Conservation (phyloP, 2,888 invertebrate species). For the Cephus nigrinus region DNA sequence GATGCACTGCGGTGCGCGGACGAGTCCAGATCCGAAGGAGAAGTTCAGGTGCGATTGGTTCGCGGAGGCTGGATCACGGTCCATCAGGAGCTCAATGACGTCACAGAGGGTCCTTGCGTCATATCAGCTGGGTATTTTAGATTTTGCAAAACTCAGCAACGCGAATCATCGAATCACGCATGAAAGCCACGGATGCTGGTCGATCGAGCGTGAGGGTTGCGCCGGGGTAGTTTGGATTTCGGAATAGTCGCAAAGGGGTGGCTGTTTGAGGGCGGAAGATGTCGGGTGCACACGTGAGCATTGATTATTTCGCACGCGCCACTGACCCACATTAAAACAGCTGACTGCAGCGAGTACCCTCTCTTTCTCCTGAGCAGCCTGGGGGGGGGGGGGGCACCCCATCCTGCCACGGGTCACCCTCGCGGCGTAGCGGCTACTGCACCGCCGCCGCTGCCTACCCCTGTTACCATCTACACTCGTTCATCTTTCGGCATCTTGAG, state of each 20-base stretch:
- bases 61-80: background rate
- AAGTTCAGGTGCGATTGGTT: background rate
- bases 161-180: background rate
- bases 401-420: slow-evolving; percentile 34
- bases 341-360: slow-evolving; percentile 39
- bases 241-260: background rate
- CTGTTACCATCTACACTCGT: background rate
- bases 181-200: background rate
- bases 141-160: background rate
- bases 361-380: background rate
- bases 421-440: background rate
- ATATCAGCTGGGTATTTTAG: background rate
- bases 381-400: slow-evolving; percentile 20
- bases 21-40: background rate
- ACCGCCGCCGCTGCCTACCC: background rate
- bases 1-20: background rate
- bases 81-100: background rate
- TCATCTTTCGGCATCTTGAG: background rate
- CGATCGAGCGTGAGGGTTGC: background rate
- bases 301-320: slow-evolving; percentile 19
- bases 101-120: background rate
- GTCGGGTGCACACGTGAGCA: background rate
- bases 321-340: slow-evolving; percentile 61
- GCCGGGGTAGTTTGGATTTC: background rate
- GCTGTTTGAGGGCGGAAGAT: background rate